Evolutionary conservation across 2,113 vertebrate species (phyloP), one percentile per base, ranked within the genome.

Genomic region (Strigops habroptila): DNA sequence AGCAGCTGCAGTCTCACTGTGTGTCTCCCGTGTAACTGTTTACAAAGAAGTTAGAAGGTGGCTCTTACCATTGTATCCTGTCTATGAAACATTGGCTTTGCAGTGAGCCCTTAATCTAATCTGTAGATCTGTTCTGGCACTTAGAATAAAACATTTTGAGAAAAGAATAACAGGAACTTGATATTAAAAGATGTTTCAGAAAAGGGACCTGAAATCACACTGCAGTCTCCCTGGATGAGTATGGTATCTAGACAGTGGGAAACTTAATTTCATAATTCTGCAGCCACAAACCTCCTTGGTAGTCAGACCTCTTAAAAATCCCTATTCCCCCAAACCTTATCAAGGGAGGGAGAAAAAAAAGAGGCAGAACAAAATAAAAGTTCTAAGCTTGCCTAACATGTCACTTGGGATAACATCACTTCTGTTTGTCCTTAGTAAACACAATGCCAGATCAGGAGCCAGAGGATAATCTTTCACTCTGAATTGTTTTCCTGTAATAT

Each of bases 351-450:
- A 84, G n/a, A 25, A 52, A 73, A 74, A 64, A 55, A 79, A 69
- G 70, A 81, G 23, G 19, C 35, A 65, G 39, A 88, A 65, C 28
- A 71, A 81, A 88, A 86, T 74, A 0, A 6, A 57, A 80, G 23
- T 95, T 93, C n/a, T 48, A 35, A 81, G 46, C 77, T 83, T 84
- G 67, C 60, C 62, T 75, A 80, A 55, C 24, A 3, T 67, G 74
- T 94, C 87, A 67, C 30, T 89, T 69, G 83, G 76, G 41, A 89
- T 96, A 86, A 53, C 4, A 6, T 91, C 77, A 35, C 44, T 93
- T 83, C n/a, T 86, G 30, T 83, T 75, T 68, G 65, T 94, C 81
- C 57, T 79, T 71, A 57, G 68, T 95, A 89, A 97, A 90, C n/a
- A 55, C 52, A 78, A 51, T 44, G 55, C 82, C 77, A 91, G 60